A percentile compares a stretch with the other conserved stretches of the same genome.
Evolutionary conservation across 2,888 invertebrate species (phyloP).

Genomic region (Acleris laterana): DNA sequence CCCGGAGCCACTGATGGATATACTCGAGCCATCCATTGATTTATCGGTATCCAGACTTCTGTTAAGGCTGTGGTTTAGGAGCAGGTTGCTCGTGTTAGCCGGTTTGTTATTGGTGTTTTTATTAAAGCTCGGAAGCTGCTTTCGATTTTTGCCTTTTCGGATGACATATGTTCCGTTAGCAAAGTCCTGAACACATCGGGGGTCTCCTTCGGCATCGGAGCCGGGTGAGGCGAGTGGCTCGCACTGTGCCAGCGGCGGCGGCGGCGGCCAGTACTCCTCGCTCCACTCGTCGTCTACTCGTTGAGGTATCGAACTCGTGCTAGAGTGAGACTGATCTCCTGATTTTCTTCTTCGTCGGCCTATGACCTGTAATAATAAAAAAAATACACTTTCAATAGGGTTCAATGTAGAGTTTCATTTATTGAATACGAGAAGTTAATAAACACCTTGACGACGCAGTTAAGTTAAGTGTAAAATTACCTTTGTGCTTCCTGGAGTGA

Average conservation of each 20-base stretch:
- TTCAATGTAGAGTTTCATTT: too few relatives aligned
- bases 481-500: conserved; percentile 89
- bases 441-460: not conserved
- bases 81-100: conserved; percentile 61
- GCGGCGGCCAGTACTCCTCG: conserved; percentile 89
- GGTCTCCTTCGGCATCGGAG: conserved; percentile 83
- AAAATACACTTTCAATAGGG: not conserved
- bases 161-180: conserved; percentile 91
- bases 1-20: conserved; percentile 79
- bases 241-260: conserved; percentile 86
- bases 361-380: conserved; percentile 78
- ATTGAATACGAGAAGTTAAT: not conserved
- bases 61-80: conserved; percentile 77
- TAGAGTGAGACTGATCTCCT: conserved; percentile 85
- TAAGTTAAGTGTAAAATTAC: conserved; percentile 55
- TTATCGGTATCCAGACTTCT: conserved; percentile 77
- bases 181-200: conserved; percentile 64
- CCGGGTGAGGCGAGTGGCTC: conserved; percentile 88
- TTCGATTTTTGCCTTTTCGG: conserved; percentile 88
- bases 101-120: conserved; percentile 80
- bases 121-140: conserved; percentile 85
- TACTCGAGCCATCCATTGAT: conserved; percentile 78
- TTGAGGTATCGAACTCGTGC: conserved; percentile 89
- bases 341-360: conserved; percentile 83
- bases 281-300: conserved; percentile 86